A percentile compares a stretch with the other conserved stretches of the same genome.
Evolutionary conservation across 1,140 invertebrate species (phyloP).

Genomic region (Homalodisca vitripennis): DNA sequence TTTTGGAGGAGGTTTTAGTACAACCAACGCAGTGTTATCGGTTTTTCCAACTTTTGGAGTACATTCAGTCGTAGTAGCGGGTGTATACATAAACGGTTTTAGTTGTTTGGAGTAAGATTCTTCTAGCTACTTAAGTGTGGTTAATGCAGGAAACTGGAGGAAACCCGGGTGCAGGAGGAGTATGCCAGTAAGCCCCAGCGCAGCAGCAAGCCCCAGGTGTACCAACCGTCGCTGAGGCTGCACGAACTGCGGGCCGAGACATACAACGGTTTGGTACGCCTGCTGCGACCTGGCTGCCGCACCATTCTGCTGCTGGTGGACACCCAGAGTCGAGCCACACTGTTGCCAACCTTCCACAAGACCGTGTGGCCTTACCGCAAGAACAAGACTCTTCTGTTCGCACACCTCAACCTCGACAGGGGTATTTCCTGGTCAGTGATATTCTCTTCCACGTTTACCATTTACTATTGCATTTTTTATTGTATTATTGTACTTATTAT

Average conservation of each 20-base stretch:
- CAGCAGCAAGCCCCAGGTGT: conserved; percentile 44
- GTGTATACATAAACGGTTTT: too few species aligned
- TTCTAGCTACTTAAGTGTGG: too few species aligned
- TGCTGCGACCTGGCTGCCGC: conserved; percentile 93
- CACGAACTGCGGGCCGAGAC: conserved; percentile 94
- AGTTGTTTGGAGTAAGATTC: too few species aligned
- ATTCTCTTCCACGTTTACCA: too few species aligned
- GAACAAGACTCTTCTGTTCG: conserved; percentile 93
- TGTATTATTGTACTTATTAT: too few species aligned
- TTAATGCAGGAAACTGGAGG: conserved; percentile 70
- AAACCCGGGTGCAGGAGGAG: conserved; percentile 63
- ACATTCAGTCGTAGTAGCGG: too few species aligned
- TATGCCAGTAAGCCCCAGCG: conserved; percentile 47
- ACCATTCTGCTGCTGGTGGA: conserved; percentile 91
- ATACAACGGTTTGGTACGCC: conserved; percentile 88
- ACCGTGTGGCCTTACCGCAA: conserved; percentile 94
- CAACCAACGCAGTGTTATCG: too few species aligned
- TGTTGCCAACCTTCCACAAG: conserved; percentile 89
- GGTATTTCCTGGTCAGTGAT: conserved; percentile 62
- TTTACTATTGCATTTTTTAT: too few species aligned
- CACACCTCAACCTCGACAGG: conserved; percentile 87
- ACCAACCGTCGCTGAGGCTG: conserved; percentile 70
- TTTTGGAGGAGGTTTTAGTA: too few species aligned
- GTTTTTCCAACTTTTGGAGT: too few species aligned
- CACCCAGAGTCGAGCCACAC: conserved; percentile 77